These are phyloP conservation scores for Thelaira solivaga DNA, from an alignment of 2,888 invertebrate species.

Conservation along the genomic window DNA sequence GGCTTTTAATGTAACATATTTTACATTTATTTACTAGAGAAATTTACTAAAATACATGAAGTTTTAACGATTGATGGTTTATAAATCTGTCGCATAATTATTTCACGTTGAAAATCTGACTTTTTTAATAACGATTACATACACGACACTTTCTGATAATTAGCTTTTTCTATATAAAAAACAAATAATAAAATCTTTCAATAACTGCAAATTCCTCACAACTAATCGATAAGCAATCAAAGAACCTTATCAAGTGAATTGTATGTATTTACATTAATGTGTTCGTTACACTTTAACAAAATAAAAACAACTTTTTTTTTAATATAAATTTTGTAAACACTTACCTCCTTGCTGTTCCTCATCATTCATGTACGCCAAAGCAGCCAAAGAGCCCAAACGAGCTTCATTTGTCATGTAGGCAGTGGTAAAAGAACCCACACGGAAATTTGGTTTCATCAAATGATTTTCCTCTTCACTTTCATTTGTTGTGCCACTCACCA, in stretches of 20 bases:
- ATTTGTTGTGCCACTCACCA: constrained; percentile 48
- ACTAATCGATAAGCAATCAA: constrained; percentile 29
- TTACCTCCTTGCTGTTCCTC: constrained; percentile 74
- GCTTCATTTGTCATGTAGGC: constrained; percentile 73
- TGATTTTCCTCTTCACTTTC: constrained; percentile 79
- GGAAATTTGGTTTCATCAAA: constrained; percentile 81
- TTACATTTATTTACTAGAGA: too few species aligned
- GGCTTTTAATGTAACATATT: too few species aligned
- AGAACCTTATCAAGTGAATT: constrained; percentile 28
- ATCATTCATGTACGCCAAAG: constrained; percentile 75
- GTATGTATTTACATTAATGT: neutral
- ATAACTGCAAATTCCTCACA: neutral
- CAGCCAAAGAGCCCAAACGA: constrained; percentile 76
- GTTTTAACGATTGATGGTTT: neutral
- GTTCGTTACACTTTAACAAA: neutral
- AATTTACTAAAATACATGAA: too few species aligned
- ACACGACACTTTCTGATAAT: neutral
- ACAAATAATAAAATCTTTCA: neutral
- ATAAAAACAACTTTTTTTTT: neutral
- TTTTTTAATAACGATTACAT: too few species aligned
- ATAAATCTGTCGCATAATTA: too few species aligned
- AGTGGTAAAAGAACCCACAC: constrained; percentile 80
- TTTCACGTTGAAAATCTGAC: neutral
- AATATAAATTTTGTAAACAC: constrained; percentile 51
- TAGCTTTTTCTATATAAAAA: neutral